These are phyloP conservation scores for Drosophila multiciliata DNA, from an alignment of 2,888 invertebrate species.

Conservation along the genomic window DNA sequence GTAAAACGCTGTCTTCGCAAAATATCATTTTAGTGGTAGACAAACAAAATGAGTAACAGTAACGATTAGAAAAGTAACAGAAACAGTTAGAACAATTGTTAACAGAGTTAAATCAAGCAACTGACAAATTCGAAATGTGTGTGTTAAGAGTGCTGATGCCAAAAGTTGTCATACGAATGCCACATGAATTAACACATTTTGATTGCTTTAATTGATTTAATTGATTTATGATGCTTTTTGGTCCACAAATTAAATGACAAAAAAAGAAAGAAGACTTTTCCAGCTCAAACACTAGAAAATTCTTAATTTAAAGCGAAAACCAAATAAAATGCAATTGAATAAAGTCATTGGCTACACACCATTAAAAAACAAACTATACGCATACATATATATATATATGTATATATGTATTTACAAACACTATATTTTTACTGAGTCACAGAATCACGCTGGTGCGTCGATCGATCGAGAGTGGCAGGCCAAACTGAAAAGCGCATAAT, in stretches of 20 bases:
- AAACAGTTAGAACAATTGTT: slow-evolving; percentile 2
- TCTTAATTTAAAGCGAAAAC: slow-evolving; percentile 50
- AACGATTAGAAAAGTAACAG: neutral
- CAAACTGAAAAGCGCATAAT: slow-evolving; percentile 74
- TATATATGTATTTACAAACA: slow-evolving; percentile 20
- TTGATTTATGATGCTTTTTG: slow-evolving; percentile 21
- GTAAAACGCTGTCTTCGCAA: slow-evolving; percentile 76
- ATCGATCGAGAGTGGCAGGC: slow-evolving; percentile 67
- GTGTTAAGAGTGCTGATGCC: slow-evolving; percentile 13
- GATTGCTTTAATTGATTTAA: slow-evolving; percentile 17
- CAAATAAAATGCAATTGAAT: slow-evolving; percentile 27
- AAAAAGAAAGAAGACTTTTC: slow-evolving; percentile 30
- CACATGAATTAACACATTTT: slow-evolving; percentile 25
- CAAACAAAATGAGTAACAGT: slow-evolving; percentile 6
- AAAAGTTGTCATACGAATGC: slow-evolving; percentile 21
- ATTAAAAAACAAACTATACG: slow-evolving; percentile 22
- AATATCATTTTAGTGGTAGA: slow-evolving; percentile 60
- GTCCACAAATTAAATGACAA: slow-evolving; percentile 21
- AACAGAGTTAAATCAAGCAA: slow-evolving; percentile 12
- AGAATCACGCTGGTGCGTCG: slow-evolving; percentile 69
- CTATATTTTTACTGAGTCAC: slow-evolving; percentile 36
- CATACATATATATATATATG: slow-evolving; percentile 33
- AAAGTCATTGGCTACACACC: slow-evolving; percentile 70
- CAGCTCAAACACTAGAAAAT: slow-evolving; percentile 54
- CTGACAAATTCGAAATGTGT: slow-evolving; percentile 14